These are phyloP conservation scores for Ophraella communa DNA, from an alignment of 2,888 invertebrate species.

Conservation along the genomic window DNA sequence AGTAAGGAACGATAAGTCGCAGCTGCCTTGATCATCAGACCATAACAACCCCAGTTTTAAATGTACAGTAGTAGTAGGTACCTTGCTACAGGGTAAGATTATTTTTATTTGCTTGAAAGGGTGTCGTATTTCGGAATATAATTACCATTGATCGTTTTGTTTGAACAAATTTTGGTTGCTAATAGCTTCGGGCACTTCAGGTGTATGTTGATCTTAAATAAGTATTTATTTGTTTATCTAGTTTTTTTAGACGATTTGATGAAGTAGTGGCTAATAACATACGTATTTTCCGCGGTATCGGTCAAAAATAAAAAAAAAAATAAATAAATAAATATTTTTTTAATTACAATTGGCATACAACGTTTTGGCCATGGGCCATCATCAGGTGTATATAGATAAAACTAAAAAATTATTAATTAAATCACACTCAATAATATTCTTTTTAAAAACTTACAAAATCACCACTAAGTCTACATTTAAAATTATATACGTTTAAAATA, in stretches of 20 bases:
- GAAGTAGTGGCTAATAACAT: too few relatives aligned
- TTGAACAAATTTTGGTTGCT: constrained; percentile 23
- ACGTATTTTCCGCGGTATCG: too few relatives aligned
- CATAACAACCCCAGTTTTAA: constrained; percentile 56
- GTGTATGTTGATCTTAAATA: constrained; percentile 27
- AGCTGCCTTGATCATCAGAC: constrained; percentile 60
- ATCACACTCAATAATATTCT: too few relatives aligned
- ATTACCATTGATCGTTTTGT: constrained; percentile 25
- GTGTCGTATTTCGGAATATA: constrained; percentile 21
- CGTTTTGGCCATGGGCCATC: too few relatives aligned
- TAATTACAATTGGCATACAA: too few relatives aligned
- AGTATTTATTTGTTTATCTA: not conserved
- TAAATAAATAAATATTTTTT: too few relatives aligned
- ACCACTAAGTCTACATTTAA: too few relatives aligned
- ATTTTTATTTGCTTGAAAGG: constrained; percentile 26
- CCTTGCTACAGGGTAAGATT: constrained; percentile 45
- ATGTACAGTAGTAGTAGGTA: constrained; percentile 39
- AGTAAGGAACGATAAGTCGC: constrained; percentile 45
- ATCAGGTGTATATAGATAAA: too few relatives aligned
- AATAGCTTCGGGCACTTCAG: constrained; percentile 30
- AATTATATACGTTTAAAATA: too few relatives aligned
- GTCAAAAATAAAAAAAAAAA: too few relatives aligned
- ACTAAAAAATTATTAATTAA: too few relatives aligned
- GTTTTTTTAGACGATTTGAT: not conserved
- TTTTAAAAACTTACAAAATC: too few relatives aligned